Evolutionary conservation across 2,113 vertebrate genomes (phyloP).

Genomic region (Geothlypis trichas): DNA sequence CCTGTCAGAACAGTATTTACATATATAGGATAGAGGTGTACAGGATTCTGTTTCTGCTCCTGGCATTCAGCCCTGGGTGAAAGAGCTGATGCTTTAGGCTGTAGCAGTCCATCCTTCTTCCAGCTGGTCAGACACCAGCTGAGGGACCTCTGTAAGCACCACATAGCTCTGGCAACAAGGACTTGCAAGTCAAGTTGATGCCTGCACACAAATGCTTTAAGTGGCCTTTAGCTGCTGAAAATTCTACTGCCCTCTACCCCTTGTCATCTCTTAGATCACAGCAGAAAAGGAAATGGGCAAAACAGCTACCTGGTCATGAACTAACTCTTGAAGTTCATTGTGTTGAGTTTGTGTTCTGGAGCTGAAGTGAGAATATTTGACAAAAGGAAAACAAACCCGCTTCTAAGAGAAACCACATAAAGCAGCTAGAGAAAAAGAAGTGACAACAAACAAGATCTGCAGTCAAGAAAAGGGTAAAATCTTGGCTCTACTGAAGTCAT

Average conservation of each 20-base stretch:
- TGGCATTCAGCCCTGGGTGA: background rate
- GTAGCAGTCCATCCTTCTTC: background rate
- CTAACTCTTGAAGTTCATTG: background rate
- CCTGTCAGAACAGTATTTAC: background rate
- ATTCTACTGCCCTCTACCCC: background rate
- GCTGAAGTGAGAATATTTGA: background rate
- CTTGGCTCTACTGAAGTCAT: background rate
- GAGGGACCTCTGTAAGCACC: background rate
- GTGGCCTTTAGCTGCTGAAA: background rate
- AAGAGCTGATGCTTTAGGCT: background rate
- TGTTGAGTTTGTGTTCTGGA: background rate
- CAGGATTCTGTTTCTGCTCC: background rate
- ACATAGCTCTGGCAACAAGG: background rate
- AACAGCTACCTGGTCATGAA: background rate
- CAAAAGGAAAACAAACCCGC: background rate
- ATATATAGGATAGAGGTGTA: fast-evolving
- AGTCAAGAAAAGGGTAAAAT: constrained; percentile 50
- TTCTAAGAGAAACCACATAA: background rate
- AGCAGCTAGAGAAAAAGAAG: background rate
- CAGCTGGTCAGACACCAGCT: background rate
- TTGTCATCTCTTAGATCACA: background rate
- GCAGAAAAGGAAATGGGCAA: background rate
- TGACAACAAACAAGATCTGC: background rate
- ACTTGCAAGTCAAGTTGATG: background rate
- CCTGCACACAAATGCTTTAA: background rate